phyloP scores from a whole-genome alignment of 2,113 vertebrate species.

The Ceyx cyanopectus region DNA sequence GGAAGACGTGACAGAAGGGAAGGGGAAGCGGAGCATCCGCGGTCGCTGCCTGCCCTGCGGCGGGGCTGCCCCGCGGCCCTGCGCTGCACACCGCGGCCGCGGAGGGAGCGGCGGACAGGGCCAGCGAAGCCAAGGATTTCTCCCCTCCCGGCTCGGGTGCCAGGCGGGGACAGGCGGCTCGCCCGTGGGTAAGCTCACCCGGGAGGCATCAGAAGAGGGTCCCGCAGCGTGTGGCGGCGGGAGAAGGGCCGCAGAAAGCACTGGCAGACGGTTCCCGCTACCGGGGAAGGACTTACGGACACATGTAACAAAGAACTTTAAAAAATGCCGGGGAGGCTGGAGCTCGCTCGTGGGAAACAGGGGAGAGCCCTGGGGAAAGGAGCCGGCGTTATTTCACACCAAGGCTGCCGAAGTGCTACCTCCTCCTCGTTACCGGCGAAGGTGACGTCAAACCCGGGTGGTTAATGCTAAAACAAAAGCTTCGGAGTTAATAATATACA shows the following conservation, averaged over 20 bases:
- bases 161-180: neutral
- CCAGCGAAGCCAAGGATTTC: neutral
- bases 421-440: neutral
- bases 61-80: neutral
- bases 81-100: neutral
- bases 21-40: neutral
- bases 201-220: neutral
- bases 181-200: neutral
- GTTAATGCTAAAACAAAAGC: slow-evolving; percentile 51
- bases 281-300: neutral
- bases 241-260: neutral
- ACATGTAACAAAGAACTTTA: neutral
- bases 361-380: neutral
- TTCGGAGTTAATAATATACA: slow-evolving; percentile 32
- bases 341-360: neutral
- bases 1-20: neutral
- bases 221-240: neutral
- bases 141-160: neutral
- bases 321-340: neutral
- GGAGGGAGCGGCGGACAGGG: neutral
- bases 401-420: neutral
- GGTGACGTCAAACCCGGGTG: slow-evolving; percentile 47
- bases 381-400: neutral
- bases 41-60: neutral
- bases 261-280: neutral